Conservation (phyloP, 2,888 invertebrate genomes). For the Phyllotreta striolata region DNA sequence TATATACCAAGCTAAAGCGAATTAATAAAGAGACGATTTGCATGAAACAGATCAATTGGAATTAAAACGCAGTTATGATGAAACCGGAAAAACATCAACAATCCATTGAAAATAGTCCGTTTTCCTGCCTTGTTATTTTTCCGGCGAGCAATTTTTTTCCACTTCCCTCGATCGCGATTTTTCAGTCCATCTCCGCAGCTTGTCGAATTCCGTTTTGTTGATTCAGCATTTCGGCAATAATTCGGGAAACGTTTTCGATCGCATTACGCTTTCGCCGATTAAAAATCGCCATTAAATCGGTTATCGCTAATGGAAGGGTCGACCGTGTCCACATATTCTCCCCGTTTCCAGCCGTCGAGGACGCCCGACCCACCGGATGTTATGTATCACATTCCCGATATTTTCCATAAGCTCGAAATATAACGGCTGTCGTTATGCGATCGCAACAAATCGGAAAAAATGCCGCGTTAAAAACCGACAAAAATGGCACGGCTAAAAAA, state of each 20-base stretch:
- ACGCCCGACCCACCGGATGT: slow-evolving; percentile 15
- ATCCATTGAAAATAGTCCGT: no score
- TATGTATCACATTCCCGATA: slow-evolving; percentile 21
- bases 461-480: no score
- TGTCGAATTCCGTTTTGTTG: slow-evolving; percentile 8
- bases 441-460: slow-evolving; percentile 7
- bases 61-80: no score
- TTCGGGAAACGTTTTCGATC: slow-evolving; percentile 16
- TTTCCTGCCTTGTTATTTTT: no score
- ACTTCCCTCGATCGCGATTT: slow-evolving; percentile 2
- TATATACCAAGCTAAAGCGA: no score
- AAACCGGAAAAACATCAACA: no score
- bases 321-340: slow-evolving; percentile 20
- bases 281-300: slow-evolving; percentile 24
- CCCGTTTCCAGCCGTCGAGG: slow-evolving; percentile 12
- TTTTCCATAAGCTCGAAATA: slow-evolving; percentile 20
- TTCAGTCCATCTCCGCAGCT: slow-evolving; percentile 7
- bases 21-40: no score
- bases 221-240: slow-evolving; percentile 20
- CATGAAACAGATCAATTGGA: no score
- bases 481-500: no score
- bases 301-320: slow-evolving; percentile 27
- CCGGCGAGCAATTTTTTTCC: background rate
- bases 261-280: slow-evolving; percentile 7
- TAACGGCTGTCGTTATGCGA: background rate